Percentiles rank a stretch among this genome's conserved stretches.
Evolutionary conservation across 2,113 vertebrate genomes (phyloP).

Genomic region (Panurus biarmicus): DNA sequence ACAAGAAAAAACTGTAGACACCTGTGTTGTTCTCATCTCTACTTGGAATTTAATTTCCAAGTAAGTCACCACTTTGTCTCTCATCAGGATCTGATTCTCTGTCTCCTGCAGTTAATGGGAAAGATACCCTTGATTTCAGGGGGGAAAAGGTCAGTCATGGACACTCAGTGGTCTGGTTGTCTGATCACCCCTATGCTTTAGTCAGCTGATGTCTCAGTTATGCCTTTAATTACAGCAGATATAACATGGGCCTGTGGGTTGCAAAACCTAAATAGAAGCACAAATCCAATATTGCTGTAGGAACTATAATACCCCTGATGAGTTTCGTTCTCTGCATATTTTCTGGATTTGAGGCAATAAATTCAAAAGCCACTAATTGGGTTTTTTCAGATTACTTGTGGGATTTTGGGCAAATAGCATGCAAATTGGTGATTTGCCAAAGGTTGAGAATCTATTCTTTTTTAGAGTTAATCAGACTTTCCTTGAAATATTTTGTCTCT

Average conservation of each 20-base stretch:
- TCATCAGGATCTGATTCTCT: not conserved
- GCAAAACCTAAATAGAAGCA: not conserved
- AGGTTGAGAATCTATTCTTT: not conserved
- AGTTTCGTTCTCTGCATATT: not conserved
- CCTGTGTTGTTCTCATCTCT: not conserved
- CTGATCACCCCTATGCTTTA: not conserved
- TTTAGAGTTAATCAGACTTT: not conserved
- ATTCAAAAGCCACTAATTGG: not conserved
- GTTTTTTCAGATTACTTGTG: not conserved
- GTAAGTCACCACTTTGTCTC: not conserved
- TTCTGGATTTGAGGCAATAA: not conserved
- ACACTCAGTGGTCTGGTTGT: not conserved
- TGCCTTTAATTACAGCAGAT: not conserved
- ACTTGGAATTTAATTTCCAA: not conserved
- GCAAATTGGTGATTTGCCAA: not conserved
- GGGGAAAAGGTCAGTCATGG: not conserved
- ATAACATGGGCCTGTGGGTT: not conserved
- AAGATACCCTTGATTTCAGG: not conserved
- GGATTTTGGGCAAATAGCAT: not conserved
- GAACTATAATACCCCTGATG: not conserved
- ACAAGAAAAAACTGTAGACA: not conserved
- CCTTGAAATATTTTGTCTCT: not conserved
- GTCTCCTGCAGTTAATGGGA: not conserved
- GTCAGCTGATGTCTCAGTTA: not conserved
- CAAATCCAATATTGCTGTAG: not conserved